Percentiles rank a stretch among this genome's conserved stretches.
Evolutionary conservation across 2,888 invertebrate species (phyloP).

Genomic region (Ditula angustiorana): DNA sequence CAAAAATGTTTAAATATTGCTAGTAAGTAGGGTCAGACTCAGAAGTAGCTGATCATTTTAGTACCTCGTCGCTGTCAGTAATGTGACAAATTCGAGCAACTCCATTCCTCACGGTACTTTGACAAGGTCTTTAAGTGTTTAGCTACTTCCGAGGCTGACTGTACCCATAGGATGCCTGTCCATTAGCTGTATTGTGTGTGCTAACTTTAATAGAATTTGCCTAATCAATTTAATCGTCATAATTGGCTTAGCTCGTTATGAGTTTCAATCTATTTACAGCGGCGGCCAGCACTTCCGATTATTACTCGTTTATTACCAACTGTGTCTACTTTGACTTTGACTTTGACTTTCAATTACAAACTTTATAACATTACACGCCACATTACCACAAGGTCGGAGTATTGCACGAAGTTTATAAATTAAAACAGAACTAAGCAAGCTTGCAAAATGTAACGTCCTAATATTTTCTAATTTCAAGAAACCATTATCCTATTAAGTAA

Average conservation of each 20-base stretch:
- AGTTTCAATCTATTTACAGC: slow-evolving; percentile 6
- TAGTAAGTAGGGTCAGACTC: too few species aligned
- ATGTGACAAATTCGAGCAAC: too few species aligned
- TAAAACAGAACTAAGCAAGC: neutral
- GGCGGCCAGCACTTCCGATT: neutral
- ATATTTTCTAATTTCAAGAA: neutral
- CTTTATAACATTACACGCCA: neutral
- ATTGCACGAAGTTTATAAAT: neutral
- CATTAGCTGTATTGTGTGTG: neutral
- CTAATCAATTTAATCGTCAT: slow-evolving; percentile 2
- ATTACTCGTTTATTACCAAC: slow-evolving; percentile 1
- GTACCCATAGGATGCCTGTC: too few species aligned
- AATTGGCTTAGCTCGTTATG: slow-evolving; percentile 17
- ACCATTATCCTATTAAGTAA: neutral
- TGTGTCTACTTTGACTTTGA: neutral
- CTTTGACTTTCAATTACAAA: slow-evolving; percentile 1
- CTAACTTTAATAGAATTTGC: neutral
- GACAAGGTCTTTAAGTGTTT: too few species aligned
- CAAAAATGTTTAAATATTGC: too few species aligned
- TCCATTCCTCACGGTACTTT: too few species aligned
- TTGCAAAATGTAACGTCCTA: neutral
- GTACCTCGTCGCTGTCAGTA: too few species aligned
- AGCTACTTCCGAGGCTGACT: too few species aligned
- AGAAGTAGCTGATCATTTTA: too few species aligned
- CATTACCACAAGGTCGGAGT: neutral